A percentile compares a stretch with the other conserved stretches of the same genome.
Conservation (phyloP, 1,140 invertebrate genomes). For the Diuraphis noxia region DNA sequence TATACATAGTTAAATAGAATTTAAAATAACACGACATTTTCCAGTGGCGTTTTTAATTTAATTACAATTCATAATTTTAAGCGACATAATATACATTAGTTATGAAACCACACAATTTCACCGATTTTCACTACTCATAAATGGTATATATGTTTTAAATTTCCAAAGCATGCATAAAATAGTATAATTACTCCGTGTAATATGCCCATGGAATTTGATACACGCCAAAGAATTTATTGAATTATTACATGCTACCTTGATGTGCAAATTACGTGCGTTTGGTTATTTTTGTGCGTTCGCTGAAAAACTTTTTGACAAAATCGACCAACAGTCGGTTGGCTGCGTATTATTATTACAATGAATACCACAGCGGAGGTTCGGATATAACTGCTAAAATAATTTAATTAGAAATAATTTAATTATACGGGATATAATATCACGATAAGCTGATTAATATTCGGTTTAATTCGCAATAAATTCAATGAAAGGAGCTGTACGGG, state of each 20-base stretch:
- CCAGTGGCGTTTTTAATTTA: not conserved
- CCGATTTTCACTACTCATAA: too few relatives aligned
- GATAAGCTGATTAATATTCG: not conserved
- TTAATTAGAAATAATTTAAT: too few relatives aligned
- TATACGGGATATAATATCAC: not conserved
- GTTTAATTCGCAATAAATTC: not conserved
- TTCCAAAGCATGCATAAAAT: not conserved
- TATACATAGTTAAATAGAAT: too few relatives aligned
- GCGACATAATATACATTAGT: not conserved
- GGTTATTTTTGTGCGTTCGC: not conserved
- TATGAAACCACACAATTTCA: not conserved
- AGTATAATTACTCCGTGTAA: not conserved
- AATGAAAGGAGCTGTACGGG: not conserved
- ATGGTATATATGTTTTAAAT: not conserved
- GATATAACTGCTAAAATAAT: not conserved
- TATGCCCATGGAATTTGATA: not conserved
- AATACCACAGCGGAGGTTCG: not conserved
- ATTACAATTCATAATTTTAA: too few relatives aligned
- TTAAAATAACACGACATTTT: not conserved
- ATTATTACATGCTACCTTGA: not conserved
- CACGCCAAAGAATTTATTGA: not conserved
- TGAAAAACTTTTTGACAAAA: not conserved
- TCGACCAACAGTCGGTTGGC: not conserved
- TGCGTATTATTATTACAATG: not conserved
- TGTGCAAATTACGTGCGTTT: conserved; percentile 24